Conservation (phyloP, 2,888 invertebrate genomes). For the Lottia scabra region DNA sequence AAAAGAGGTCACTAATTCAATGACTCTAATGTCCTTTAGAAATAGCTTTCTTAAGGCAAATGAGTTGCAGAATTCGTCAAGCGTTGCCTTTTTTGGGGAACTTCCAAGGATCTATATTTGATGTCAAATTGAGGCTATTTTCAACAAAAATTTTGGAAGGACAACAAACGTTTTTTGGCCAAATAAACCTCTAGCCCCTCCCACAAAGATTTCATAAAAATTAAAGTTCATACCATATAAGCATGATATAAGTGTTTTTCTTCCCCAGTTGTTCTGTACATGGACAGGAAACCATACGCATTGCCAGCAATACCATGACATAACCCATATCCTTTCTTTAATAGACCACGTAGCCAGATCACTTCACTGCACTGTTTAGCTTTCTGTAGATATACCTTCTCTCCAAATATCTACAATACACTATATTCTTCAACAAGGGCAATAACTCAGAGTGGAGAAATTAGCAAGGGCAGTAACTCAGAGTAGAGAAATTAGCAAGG, state of each 20-base stretch:
- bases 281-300: conserved; percentile 83
- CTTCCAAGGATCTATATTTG: too few relatives aligned
- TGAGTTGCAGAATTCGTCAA: too few relatives aligned
- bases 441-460: neutral
- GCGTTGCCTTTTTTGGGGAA: too few relatives aligned
- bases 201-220: too few relatives aligned
- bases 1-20: too few relatives aligned
- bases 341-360: conserved; percentile 84
- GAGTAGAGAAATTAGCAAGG: neutral
- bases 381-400: conserved; percentile 78
- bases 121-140: too few relatives aligned
- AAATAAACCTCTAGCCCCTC: too few relatives aligned
- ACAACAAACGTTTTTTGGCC: too few relatives aligned
- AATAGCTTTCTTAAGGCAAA: too few relatives aligned
- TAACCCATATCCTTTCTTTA: conserved; percentile 86
- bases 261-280: conserved; percentile 84
- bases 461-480: neutral
- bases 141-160: too few relatives aligned
- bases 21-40: too few relatives aligned
- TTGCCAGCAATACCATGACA: conserved; percentile 92
- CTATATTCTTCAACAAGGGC: too few relatives aligned
- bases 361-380: conserved; percentile 81
- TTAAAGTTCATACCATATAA: conserved; percentile 58
- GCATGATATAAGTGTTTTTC: conserved; percentile 81
- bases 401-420: conserved; percentile 75